Conservation (phyloP, 1,140 invertebrate species). For the Drosophila albomicans region DNA sequence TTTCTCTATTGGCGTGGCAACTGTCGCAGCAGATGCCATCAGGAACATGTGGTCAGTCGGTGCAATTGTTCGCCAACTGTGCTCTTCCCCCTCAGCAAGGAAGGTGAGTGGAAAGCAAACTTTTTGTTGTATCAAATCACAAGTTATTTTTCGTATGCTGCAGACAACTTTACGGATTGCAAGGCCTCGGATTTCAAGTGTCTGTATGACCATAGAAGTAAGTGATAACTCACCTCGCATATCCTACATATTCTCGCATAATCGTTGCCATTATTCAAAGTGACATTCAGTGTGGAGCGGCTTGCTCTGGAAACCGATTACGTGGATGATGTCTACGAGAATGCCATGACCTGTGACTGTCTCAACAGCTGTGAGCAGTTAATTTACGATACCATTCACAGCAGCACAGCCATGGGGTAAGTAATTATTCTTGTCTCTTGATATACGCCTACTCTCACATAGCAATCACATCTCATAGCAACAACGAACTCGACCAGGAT, state of each 20-base stretch:
- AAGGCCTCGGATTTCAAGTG: slow-evolving; percentile 76
- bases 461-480: slow-evolving; percentile 10
- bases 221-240: slow-evolving; percentile 15
- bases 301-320: slow-evolving; percentile 52
- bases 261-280: slow-evolving; percentile 21
- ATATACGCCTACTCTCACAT: background rate
- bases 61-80: slow-evolving; percentile 70
- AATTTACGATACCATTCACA: slow-evolving; percentile 56
- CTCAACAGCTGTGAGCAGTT: slow-evolving; percentile 71
- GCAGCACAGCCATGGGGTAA: slow-evolving; percentile 54
- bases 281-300: slow-evolving; percentile 54
- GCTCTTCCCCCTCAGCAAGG: slow-evolving; percentile 58
- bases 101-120: slow-evolving; percentile 39
- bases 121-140: background rate
- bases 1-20: slow-evolving; percentile 73
- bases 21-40: slow-evolving; percentile 72
- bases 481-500: slow-evolving; percentile 29
- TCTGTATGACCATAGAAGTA: slow-evolving; percentile 65
- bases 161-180: slow-evolving; percentile 73
- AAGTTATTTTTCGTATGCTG: background rate
- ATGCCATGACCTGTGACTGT: slow-evolving; percentile 72
- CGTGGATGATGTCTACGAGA: slow-evolving; percentile 50
- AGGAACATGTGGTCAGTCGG: slow-evolving; percentile 62
- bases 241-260: background rate
- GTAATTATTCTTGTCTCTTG: background rate